Evolutionary conservation across 1,140 invertebrate genomes (phyloP).

Genomic region (Temnothorax longispinosus): DNA sequence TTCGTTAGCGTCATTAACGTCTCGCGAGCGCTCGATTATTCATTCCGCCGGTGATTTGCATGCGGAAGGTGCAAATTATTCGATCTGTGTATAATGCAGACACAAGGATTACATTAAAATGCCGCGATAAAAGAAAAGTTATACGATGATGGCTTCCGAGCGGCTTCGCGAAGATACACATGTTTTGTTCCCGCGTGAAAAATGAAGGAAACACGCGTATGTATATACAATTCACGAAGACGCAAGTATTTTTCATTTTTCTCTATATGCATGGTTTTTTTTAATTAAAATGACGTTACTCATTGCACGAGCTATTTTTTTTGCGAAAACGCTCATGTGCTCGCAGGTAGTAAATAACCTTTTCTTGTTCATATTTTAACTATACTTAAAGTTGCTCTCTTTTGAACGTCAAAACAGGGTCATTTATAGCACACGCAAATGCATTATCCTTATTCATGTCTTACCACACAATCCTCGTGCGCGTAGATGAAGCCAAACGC

Average conservation of each 20-base stretch:
- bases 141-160: neutral
- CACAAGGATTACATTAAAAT: neutral
- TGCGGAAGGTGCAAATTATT: neutral
- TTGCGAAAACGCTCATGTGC: neutral
- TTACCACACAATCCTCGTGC: neutral
- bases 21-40: neutral
- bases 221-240: neutral
- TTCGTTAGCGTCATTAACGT: neutral
- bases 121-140: neutral
- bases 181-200: neutral
- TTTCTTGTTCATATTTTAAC: slow-evolving; percentile 23
- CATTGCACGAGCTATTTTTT: neutral
- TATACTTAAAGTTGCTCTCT: slow-evolving; percentile 24
- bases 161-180: neutral
- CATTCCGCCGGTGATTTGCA: neutral
- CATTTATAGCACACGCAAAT: neutral
- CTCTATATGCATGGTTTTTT: neutral
- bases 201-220: neutral
- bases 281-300: neutral
- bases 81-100: neutral
- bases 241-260: neutral
- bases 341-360: neutral
- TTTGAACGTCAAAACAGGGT: neutral
- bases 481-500: neutral
- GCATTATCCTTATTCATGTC: neutral